Conservation (phyloP, 2,888 invertebrate species). For the Brachycybe producta region DNA sequence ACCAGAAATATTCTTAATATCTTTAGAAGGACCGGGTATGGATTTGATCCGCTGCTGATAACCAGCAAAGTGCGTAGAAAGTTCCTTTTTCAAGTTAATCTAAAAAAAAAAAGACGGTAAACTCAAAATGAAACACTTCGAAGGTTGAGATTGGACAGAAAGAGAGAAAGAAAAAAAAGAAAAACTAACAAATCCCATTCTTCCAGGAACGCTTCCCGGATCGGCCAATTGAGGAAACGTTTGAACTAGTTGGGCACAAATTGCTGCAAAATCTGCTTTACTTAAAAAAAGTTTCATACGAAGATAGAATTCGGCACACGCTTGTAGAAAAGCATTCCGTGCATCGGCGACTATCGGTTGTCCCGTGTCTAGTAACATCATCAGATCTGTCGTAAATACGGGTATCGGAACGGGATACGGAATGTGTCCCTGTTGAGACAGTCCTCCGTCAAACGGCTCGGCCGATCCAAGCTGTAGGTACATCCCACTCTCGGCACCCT, state of each 20-base stretch:
- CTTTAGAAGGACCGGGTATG: not conserved
- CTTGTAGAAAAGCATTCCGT: not conserved
- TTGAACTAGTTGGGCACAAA: conserved; percentile 5
- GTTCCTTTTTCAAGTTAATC: conserved; percentile 3
- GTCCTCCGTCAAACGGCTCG: too few species aligned
- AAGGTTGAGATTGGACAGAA: not conserved
- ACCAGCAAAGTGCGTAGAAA: conserved; percentile 2
- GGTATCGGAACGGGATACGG: conserved; percentile 5
- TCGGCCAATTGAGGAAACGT: conserved; percentile 10
- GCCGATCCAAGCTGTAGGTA: not conserved
- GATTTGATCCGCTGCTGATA: conserved; percentile 4
- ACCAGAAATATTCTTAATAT: not conserved
- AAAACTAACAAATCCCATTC: not conserved
- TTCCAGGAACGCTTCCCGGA: not conserved
- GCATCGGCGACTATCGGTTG: not conserved
- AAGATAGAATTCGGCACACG: conserved; percentile 11
- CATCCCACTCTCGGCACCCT: not conserved
- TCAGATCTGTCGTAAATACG: not conserved
- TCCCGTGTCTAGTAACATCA: conserved; percentile 1
- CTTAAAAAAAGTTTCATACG: not conserved
- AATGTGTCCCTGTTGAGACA: too few species aligned
- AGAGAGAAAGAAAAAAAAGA: not conserved
- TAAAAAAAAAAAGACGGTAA: not conserved
- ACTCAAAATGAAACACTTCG: not conserved
- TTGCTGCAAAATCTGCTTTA: not conserved